phyloP scores from a whole-genome alignment of 2,888 invertebrate species.

The Drosophila peninsularis region DNA sequence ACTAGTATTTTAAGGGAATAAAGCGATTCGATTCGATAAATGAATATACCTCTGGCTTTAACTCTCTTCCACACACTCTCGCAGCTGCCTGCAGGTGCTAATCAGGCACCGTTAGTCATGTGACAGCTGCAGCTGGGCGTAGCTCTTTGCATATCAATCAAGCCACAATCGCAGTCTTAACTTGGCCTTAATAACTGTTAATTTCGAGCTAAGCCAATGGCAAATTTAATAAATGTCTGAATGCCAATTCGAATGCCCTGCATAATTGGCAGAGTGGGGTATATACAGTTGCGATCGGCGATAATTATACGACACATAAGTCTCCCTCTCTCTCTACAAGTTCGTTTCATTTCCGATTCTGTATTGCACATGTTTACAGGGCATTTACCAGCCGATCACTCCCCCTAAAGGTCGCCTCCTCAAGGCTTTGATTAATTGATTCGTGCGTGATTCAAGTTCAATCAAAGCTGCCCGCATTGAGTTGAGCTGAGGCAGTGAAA shows the following conservation, averaged over 20 bases:
- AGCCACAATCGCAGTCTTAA: conserved; percentile 17
- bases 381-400: background rate
- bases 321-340: too few species aligned
- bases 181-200: conserved; percentile 54
- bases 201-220: conserved; percentile 49
- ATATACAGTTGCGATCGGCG: background rate
- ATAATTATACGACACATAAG: too few species aligned
- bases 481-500: background rate
- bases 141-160: conserved; percentile 5
- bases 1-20: background rate
- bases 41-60: too few species aligned
- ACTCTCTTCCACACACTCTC: background rate
- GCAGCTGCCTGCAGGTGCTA: conserved; percentile 9
- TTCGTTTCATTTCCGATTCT: background rate
- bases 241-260: background rate
- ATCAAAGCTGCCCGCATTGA: background rate
- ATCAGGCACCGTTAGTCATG: conserved; percentile 13
- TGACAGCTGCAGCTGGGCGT: background rate
- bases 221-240: conserved; percentile 24
- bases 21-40: background rate
- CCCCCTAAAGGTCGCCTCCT: background rate
- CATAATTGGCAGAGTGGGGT: background rate
- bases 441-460: background rate
- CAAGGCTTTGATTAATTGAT: conserved; percentile 20
- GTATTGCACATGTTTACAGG: background rate